Conservation (phyloP, 2,113 vertebrate genomes). For the Chaetops frenatus region DNA sequence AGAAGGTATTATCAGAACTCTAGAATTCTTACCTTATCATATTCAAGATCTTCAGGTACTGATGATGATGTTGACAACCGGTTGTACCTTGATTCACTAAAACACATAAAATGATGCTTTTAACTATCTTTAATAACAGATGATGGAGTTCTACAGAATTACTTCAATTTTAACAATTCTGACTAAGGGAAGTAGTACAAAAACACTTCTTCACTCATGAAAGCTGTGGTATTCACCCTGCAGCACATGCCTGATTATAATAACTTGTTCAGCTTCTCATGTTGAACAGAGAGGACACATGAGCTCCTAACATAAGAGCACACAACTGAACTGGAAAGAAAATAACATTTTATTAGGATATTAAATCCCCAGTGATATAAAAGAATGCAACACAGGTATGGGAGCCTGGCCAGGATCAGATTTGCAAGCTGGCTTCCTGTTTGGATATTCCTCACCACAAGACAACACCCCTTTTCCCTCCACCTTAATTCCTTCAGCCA, state of each 20-base stretch:
- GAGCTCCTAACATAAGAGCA: not conserved
- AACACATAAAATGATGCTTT: not conserved
- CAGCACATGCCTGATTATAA: not conserved
- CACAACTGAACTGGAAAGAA: not conserved
- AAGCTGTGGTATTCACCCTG: not conserved
- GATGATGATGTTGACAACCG: constrained; percentile 61
- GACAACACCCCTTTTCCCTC: not conserved
- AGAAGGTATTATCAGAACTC: not conserved
- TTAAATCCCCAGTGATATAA: not conserved
- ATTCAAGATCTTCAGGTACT: constrained; percentile 62
- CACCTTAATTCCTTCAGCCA: not conserved
- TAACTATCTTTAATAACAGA: not conserved
- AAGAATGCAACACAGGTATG: not conserved
- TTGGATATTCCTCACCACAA: not conserved
- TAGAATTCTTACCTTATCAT: constrained; percentile 61
- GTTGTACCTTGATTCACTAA: constrained; percentile 60
- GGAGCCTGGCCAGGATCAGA: not conserved
- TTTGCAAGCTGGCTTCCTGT: not conserved
- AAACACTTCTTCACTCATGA: not conserved
- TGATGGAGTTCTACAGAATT: not conserved
- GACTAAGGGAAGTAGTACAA: not conserved
- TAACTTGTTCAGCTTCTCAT: not conserved
- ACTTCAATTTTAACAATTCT: not conserved
- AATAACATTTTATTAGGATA: not conserved
- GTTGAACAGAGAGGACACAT: not conserved